Evolutionary conservation across 2,888 invertebrate species (phyloP).

Genomic region (Nymphalis polychloros): DNA sequence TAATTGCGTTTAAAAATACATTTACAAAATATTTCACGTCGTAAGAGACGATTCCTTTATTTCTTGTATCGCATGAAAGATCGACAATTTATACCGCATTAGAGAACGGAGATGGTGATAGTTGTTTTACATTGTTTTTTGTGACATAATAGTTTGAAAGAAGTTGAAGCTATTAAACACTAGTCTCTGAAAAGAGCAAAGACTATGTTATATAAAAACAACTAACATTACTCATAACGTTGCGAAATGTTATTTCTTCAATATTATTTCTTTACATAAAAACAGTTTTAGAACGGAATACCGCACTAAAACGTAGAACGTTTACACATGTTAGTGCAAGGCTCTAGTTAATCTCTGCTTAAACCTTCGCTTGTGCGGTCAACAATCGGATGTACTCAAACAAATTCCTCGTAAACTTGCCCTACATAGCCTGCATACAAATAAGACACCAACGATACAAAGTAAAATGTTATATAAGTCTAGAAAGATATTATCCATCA

Average conservation of each 20-base stretch:
- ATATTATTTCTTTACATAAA: background rate
- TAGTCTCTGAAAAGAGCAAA: background rate
- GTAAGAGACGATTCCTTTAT: background rate
- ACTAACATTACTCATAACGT: background rate
- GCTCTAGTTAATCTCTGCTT: no score
- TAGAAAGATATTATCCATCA: background rate
- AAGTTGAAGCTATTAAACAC: background rate
- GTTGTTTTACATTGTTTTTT: slow-evolving; percentile 17
- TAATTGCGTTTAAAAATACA: slow-evolving; percentile 12
- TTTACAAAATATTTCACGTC: background rate
- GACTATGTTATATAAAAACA: background rate
- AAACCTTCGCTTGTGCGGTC: no score
- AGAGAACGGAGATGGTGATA: slow-evolving; percentile 17
- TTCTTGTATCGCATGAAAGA: slow-evolving; percentile 1
- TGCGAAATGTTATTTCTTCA: no score
- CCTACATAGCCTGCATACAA: background rate
- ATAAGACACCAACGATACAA: background rate
- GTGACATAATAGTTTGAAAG: slow-evolving; percentile 24
- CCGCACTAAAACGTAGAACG: no score
- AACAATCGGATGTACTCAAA: no score
- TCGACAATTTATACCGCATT: slow-evolving; percentile 18
- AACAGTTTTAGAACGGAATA: no score
- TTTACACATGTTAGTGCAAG: no score
- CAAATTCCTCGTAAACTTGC: no score
- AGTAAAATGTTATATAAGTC: background rate